Evolutionary conservation across 1,140 invertebrate genomes (phyloP).

Genomic region (Hycleus cichorii): DNA sequence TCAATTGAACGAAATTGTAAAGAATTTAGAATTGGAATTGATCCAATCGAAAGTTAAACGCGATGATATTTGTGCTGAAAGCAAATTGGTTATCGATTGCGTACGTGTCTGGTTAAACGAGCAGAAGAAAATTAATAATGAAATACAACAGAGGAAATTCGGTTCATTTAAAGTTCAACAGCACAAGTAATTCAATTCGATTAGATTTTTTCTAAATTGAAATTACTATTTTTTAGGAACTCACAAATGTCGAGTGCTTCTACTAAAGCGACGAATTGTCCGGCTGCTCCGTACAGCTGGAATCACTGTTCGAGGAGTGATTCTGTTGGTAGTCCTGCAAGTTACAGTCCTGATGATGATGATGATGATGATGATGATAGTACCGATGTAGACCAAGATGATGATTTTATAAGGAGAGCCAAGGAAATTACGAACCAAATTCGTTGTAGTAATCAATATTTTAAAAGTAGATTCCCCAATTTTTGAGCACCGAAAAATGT

Average conservation of each 20-base stretch:
- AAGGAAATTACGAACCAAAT: too few relatives aligned
- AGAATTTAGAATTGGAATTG: conserved; percentile 20
- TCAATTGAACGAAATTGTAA: not conserved
- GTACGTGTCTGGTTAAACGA: conserved; percentile 16
- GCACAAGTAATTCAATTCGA: not conserved
- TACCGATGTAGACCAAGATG: too few relatives aligned
- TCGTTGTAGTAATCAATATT: too few relatives aligned
- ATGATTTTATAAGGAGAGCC: too few relatives aligned
- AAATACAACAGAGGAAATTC: not conserved
- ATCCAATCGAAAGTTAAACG: conserved; percentile 5
- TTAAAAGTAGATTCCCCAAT: too few relatives aligned
- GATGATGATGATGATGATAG: too few relatives aligned
- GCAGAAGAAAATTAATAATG: conserved; percentile 14
- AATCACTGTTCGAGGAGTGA: not conserved
- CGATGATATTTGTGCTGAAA: conserved; percentile 16
- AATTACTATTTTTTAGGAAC: not conserved
- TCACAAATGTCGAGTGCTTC: not conserved
- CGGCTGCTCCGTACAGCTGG: not conserved
- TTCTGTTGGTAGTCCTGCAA: not conserved
- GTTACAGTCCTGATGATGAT: too few relatives aligned
- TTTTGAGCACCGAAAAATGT: too few relatives aligned
- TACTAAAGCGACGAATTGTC: not conserved
- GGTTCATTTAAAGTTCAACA: not conserved
- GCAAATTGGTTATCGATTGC: conserved; percentile 8
- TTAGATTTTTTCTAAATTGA: too few relatives aligned